Evolutionary conservation across 2,797 vertebrate genomes (phyloP).

Genomic region (Bovichtus diacanthus): DNA sequence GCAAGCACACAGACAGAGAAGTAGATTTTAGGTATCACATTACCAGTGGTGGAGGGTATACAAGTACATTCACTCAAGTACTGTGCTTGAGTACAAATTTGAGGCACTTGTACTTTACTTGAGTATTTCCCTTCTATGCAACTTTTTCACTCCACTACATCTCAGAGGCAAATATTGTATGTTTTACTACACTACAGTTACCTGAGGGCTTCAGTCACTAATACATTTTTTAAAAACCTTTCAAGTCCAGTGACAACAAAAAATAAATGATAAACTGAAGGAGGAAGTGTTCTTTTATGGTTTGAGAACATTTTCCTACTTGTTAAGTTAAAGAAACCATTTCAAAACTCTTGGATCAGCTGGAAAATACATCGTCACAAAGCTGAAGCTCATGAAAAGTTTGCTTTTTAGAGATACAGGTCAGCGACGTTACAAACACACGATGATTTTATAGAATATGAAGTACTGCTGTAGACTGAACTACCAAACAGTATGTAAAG

Average conservation of each 20-base stretch:
- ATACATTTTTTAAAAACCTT: background rate
- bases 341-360: background rate
- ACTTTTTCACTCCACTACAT: background rate
- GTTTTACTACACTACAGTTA: background rate
- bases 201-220: background rate
- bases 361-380: background rate
- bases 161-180: background rate
- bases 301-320: background rate
- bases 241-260: background rate
- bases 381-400: too few species aligned
- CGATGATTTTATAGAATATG: background rate
- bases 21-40: background rate
- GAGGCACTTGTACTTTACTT: background rate
- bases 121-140: background rate
- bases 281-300: background rate
- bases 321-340: background rate
- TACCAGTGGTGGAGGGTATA: background rate
- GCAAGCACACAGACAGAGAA: background rate
- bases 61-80: background rate
- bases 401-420: too few species aligned
- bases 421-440: background rate
- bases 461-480: background rate
- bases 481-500: too few species aligned
- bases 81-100: background rate
- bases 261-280: background rate